Evolutionary conservation across 2,113 vertebrate species (phyloP).

Genomic region (Epinephelus moara): DNA sequence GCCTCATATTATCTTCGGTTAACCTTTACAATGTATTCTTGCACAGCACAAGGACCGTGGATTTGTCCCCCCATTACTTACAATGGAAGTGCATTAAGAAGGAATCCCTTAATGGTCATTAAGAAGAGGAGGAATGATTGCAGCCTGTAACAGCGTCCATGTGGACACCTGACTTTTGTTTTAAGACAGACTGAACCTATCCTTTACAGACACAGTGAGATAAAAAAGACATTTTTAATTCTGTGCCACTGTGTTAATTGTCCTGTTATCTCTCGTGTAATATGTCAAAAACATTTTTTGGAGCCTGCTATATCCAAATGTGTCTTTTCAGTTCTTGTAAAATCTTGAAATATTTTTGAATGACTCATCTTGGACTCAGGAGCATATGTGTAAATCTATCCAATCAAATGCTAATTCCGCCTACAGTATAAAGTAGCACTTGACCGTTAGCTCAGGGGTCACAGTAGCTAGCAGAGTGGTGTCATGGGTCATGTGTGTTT

Average conservation of each 20-base stretch:
- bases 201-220: neutral
- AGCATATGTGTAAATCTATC: neutral
- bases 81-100: neutral
- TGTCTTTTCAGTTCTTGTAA: neutral
- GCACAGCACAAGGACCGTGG: neutral
- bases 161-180: neutral
- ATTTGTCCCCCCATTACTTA: conserved; percentile 18
- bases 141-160: neutral
- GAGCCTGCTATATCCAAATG: neutral
- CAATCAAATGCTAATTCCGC: neutral
- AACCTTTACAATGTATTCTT: conserved; percentile 3
- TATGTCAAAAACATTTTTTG: neutral
- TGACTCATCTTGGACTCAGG: neutral
- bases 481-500: neutral
- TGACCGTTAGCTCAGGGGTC: neutral
- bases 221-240: neutral
- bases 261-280: neutral
- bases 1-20: neutral
- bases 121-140: conserved; percentile 12
- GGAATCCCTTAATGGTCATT: conserved; percentile 4
- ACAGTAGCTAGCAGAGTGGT: neutral
- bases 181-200: neutral
- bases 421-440: neutral
- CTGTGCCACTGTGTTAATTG: neutral
- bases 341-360: neutral